A percentile compares a stretch with the other conserved stretches of the same genome.
Evolutionary conservation across 1,140 invertebrate species (phyloP).

Genomic region (Chelonus insularis): DNA sequence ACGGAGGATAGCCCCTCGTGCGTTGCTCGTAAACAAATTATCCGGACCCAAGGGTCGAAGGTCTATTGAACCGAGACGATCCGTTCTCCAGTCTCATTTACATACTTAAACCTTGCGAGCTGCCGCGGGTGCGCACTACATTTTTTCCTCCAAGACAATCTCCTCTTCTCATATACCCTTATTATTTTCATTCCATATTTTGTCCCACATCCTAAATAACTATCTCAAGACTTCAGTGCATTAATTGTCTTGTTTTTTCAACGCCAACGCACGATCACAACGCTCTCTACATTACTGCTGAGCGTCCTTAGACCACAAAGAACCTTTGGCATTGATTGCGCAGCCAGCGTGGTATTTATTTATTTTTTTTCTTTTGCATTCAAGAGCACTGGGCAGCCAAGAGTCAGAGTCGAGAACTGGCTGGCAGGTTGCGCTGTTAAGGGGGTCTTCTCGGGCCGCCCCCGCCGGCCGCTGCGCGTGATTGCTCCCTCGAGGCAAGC

Average conservation of each 20-base stretch:
- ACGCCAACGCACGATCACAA: too few relatives aligned
- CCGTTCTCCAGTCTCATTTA: constrained; percentile 56
- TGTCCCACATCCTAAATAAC: too few relatives aligned
- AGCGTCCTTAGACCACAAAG: too few relatives aligned
- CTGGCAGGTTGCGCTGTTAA: constrained; percentile 42
- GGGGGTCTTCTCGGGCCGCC: constrained; percentile 40
- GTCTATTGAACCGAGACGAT: constrained; percentile 60
- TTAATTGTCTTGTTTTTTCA: too few relatives aligned
- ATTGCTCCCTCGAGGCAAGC: constrained; percentile 56
- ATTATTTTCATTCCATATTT: too few relatives aligned
- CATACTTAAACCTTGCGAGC: constrained; percentile 53
- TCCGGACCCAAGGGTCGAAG: constrained; percentile 60
- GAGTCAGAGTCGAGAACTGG: constrained; percentile 15
- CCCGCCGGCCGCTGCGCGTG: constrained; percentile 50
- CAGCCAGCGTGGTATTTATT: too few relatives aligned
- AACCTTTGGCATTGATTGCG: too few relatives aligned
- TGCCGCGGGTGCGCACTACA: constrained; percentile 32
- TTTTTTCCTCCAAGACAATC: constrained; percentile 4
- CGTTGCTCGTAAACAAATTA: constrained; percentile 62
- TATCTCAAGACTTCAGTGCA: too few relatives aligned
- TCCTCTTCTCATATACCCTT: neutral
- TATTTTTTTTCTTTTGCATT: neutral
- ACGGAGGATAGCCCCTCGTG: constrained; percentile 51
- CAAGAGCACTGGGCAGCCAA: constrained; percentile 10
- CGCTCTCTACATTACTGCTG: too few relatives aligned